Conservation (phyloP, 2,113 vertebrate species). For the Merops nubicus region DNA sequence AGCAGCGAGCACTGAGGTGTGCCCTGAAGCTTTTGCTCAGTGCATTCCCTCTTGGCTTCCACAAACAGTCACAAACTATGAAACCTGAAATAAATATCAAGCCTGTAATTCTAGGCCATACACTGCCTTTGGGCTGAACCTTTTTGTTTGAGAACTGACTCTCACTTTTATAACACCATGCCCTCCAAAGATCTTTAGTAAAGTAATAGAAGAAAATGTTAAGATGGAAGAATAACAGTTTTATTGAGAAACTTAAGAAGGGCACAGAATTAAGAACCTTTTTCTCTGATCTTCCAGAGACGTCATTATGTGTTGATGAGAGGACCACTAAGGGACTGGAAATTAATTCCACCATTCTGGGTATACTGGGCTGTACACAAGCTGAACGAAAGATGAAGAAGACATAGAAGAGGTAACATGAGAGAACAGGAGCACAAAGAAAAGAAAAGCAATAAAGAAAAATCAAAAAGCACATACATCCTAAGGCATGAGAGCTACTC, state of each 20-base stretch:
- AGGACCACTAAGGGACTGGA: neutral
- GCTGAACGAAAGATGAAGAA: neutral
- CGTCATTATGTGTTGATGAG: neutral
- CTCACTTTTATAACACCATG: neutral
- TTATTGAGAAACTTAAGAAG: neutral
- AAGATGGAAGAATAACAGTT: neutral
- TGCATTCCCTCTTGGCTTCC: neutral
- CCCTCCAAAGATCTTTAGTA: neutral
- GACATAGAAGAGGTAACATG: neutral
- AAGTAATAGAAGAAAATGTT: neutral
- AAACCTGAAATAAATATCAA: neutral
- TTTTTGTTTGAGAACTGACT: neutral
- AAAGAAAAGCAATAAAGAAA: neutral
- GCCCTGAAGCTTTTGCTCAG: neutral
- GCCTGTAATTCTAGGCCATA: neutral
- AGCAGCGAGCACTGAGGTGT: fast-evolving
- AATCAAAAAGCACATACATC: neutral
- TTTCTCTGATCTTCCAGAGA: neutral
- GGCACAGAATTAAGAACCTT: neutral
- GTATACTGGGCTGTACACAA: neutral
- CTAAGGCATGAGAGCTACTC: neutral
- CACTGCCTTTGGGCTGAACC: neutral
- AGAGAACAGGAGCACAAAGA: neutral
- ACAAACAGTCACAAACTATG: neutral
- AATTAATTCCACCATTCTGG: neutral